Evolutionary conservation across 2,113 vertebrate species (phyloP).

Genomic region (Saiga tatarica): DNA sequence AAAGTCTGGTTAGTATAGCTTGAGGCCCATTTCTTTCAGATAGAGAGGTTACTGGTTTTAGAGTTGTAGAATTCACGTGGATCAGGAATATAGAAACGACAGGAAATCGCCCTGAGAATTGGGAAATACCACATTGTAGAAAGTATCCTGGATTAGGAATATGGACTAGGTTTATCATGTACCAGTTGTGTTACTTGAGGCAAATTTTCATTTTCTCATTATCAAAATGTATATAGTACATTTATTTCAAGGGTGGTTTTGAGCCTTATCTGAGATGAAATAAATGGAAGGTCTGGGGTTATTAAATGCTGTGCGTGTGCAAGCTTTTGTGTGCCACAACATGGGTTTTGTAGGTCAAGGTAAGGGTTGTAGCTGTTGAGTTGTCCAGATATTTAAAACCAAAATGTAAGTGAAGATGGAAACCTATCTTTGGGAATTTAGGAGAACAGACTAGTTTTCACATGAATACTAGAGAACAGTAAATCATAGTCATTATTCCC

Average conservation of each 20-base stretch:
- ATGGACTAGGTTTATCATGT: neutral
- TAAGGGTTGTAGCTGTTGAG: neutral
- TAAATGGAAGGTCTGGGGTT: neutral
- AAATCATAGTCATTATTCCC: neutral
- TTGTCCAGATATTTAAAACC: neutral
- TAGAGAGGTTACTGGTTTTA: neutral
- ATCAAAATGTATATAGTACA: neutral
- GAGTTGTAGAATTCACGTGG: neutral
- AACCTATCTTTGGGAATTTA: neutral
- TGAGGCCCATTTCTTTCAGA: slow-evolving; percentile 23
- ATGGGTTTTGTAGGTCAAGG: neutral
- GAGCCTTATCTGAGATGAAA: neutral
- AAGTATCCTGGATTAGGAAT: neutral
- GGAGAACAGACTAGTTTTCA: neutral
- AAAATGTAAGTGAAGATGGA: neutral
- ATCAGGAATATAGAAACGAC: neutral
- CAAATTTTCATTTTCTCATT: slow-evolving; percentile 22
- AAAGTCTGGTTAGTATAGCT: neutral
- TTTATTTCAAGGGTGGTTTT: neutral
- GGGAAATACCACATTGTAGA: neutral
- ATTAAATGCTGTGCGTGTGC: neutral
- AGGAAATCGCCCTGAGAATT: neutral
- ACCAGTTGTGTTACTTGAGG: neutral
- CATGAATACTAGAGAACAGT: neutral
- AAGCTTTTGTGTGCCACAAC: neutral